Base-by-base conservation (phyloP, 2,888 invertebrate genomes). In the Melinopterus prodromus region DNA sequence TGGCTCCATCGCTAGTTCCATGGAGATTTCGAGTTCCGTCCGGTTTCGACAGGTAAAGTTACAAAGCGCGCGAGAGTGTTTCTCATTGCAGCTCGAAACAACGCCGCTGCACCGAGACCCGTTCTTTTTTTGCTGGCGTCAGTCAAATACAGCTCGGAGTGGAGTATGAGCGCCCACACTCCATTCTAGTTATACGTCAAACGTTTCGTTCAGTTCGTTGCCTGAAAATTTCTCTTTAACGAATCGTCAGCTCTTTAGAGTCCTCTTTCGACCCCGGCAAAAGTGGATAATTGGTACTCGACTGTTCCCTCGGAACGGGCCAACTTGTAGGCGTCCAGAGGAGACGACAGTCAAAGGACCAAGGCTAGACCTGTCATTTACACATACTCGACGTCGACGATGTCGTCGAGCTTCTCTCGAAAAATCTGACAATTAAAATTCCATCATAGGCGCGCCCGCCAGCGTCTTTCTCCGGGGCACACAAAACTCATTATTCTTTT, bases 271-370 rank as follows among this genome's bases (percentile, higher is more conserved):
- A 53, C 53, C 53, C 53, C 53, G 53, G 53, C 53, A 53, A 53
- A 53, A 53, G 53, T 53, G 53, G 53, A 53, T 53, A 53, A 53
- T 53, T 53, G 53, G 53, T 53, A 53, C 53, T 53, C 53, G 53
- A 53, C 53, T 53, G 53, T 53, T 53, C 53, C 12, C 53, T 53
- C 53, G 53, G 5, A 53, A 4, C 7, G 53, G 12, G 53, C 53
- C 53, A 53, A 53, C 53, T 53, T 53, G 53, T 53, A 53, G 53
- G 12, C 53, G 53, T 7, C 53, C 53, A 53, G 53, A 53, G 53
- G 12, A 53, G 53, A 53, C 53, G 38, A 38, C 53, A 53, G 53
- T 53, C 53, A 53, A 53, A 53, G 26, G 26, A 26, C 26, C 26
- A 26, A 26, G 26, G 26, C 26, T 26, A 26, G 53, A 53, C 53